A percentile compares a stretch with the other conserved stretches of the same genome.
Evolutionary conservation across 2,888 invertebrate species (phyloP).

Genomic region (Autographa pulchrina): DNA sequence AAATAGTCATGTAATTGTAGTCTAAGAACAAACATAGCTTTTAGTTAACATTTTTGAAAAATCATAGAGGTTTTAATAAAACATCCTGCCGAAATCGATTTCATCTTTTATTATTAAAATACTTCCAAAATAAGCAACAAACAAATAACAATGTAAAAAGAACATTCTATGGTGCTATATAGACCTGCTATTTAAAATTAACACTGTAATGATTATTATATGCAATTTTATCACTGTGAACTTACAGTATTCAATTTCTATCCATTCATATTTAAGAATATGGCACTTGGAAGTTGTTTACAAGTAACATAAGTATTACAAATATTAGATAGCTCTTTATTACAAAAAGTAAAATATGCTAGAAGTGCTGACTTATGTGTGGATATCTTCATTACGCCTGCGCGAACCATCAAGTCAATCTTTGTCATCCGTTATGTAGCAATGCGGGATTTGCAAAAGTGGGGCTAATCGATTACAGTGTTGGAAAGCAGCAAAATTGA

Average conservation of each 20-base stretch:
- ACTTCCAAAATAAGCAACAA: slow-evolving; percentile 89
- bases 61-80: slow-evolving; percentile 82
- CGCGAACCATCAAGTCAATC: slow-evolving; percentile 37
- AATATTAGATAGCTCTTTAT: slow-evolving; percentile 52
- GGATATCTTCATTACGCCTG: slow-evolving; percentile 42
- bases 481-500: slow-evolving; percentile 78
- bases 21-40: slow-evolving; percentile 65
- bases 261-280: slow-evolving; percentile 64
- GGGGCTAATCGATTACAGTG: slow-evolving; percentile 76
- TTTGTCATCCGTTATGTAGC: slow-evolving; percentile 35
- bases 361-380: slow-evolving; percentile 54
- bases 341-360: slow-evolving; percentile 55
- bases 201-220: slow-evolving; percentile 76
- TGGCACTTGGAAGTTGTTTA: slow-evolving; percentile 71
- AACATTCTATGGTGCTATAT: slow-evolving; percentile 78
- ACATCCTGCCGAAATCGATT: slow-evolving; percentile 80
- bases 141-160: slow-evolving; percentile 88
- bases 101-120: slow-evolving; percentile 85
- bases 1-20: slow-evolving; percentile 56
- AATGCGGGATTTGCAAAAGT: slow-evolving; percentile 38
- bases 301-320: slow-evolving; percentile 52
- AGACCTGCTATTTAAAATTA: slow-evolving; percentile 75
- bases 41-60: slow-evolving; percentile 69
- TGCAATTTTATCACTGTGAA: slow-evolving; percentile 54
- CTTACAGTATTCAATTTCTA: slow-evolving; percentile 50